phyloP scores from a whole-genome alignment of 1,140 invertebrate species.

The Drosophila nikananu region DNA sequence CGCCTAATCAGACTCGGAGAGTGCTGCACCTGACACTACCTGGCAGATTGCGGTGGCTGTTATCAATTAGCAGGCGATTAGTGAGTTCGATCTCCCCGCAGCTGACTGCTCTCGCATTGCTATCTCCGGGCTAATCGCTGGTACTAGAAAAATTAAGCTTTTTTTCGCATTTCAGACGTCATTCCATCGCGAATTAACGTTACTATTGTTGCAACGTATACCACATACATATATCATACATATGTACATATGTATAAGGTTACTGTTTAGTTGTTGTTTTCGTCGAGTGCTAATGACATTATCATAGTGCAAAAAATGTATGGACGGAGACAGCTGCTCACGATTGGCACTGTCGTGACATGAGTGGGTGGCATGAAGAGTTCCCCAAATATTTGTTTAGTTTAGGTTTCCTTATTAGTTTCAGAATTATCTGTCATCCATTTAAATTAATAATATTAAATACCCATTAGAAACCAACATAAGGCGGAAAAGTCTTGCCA shows the following conservation, averaged over 20 bases:
- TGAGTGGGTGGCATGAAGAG: slow-evolving; percentile 42
- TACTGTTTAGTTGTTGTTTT: slow-evolving; percentile 36
- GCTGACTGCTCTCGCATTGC: slow-evolving; percentile 36
- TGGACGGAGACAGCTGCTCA: slow-evolving; percentile 23
- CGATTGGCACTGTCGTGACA: slow-evolving; percentile 9
- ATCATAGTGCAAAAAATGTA: slow-evolving; percentile 33
- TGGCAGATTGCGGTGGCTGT: slow-evolving; percentile 35
- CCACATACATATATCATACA: background rate
- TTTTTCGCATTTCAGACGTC: slow-evolving; percentile 23
- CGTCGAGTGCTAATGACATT: slow-evolving; percentile 64
- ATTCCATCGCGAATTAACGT: slow-evolving; percentile 51
- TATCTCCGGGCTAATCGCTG: slow-evolving; percentile 19
- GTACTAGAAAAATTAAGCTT: slow-evolving; percentile 40
- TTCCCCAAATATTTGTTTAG: background rate
- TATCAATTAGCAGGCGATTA: slow-evolving; percentile 57
- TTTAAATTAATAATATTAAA: background rate
- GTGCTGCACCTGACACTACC: slow-evolving; percentile 44
- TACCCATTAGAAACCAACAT: background rate
- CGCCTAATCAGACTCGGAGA: slow-evolving; percentile 28
- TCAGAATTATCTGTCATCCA: background rate
- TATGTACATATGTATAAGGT: slow-evolving; percentile 15
- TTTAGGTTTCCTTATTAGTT: background rate
- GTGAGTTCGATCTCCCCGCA: slow-evolving; percentile 30
- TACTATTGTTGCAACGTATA: slow-evolving; percentile 66
- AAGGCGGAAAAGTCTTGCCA: background rate